Conservation (phyloP, 1,140 invertebrate genomes). For the Trichonephila inaurata region DNA sequence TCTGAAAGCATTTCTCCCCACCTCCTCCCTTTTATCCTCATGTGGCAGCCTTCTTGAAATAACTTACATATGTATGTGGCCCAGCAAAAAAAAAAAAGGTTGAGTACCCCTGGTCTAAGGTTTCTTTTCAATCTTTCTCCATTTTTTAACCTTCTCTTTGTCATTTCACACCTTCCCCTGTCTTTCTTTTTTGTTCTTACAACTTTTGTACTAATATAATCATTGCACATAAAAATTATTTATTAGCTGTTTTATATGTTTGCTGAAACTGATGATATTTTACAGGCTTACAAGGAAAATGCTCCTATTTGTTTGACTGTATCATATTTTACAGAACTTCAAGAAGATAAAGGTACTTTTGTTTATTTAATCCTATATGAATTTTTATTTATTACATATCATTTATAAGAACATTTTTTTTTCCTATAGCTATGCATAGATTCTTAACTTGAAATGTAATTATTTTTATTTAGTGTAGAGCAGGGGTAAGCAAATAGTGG, state of each 20-base stretch:
- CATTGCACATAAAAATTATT: neutral
- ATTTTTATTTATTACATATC: neutral
- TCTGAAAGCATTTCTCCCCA: too few relatives aligned
- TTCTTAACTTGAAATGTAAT: neutral
- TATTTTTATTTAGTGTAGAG: neutral
- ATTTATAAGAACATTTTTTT: neutral
- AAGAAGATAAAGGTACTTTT: slow-evolving; percentile 85
- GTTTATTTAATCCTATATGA: neutral
- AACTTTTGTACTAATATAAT: neutral
- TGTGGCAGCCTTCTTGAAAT: too few relatives aligned
- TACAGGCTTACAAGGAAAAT: slow-evolving; percentile 92
- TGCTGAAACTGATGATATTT: slow-evolving; percentile 14
- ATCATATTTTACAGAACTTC: slow-evolving; percentile 90
- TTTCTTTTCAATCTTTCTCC: neutral
- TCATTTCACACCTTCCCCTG: too few relatives aligned
- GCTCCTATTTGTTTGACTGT: slow-evolving; percentile 93
- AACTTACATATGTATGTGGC: too few relatives aligned
- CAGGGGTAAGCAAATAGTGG: too few relatives aligned
- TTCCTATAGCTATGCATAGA: neutral
- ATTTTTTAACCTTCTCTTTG: neutral
- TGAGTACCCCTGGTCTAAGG: too few relatives aligned
- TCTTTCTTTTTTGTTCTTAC: neutral
- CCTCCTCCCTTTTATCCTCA: too few relatives aligned
- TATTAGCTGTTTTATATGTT: neutral
- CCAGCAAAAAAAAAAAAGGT: too few relatives aligned